Evolutionary conservation across 2,888 invertebrate genomes (phyloP), one percentile per base, ranked within the genome.

Genomic region (Zonitis immaculata): DNA sequence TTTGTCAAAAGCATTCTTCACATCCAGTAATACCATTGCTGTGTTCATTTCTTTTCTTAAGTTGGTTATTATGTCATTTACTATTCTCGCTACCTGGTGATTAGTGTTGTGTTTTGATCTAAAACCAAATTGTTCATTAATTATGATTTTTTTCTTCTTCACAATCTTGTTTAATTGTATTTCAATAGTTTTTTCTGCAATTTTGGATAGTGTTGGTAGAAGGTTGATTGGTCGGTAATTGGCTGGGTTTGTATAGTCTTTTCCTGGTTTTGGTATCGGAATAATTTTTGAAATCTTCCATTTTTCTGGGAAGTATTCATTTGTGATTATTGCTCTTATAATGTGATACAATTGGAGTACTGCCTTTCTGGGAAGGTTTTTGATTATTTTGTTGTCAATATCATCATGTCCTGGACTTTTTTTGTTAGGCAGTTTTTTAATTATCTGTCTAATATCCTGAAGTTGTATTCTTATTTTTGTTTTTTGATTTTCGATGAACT

Each of bases 281-380:
- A 47, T 47, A 1, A 47, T 32, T 18, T 14, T 30, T 1, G 47
- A 20, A 6, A 14, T 47, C 9, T 47, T 47, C 47, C 47, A 47
- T 14, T 1, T 6, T 18, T n/a, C 1, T 14, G 35, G 47, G 20
- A 47, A 47, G 11, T 32, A 20, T 20, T 30, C 18, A n/a, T n/a
- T n/a, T n/a, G n/a, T n/a, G n/a, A n/a, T n/a, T n/a, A n/a, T n/a
- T 16, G 8, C 4, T 26, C 1, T 26, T 27, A 47, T 32, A 4
- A 47, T n/a, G n/a, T 47, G 20, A 11, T 30, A 22, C 3, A 47
- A 35, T 18, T 47, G 47, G 1, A 47, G 8, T 3, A 39, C 7
- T 16, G 30, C 35, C 6, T 35, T 32, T 7, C 12, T 28, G 1
- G 47, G 16, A 1, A 47, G 47, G 30, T 47, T 47, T 42, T 47